Base-by-base conservation (phyloP, 1,140 invertebrate genomes). In the Berghia stephanieae region DNA sequence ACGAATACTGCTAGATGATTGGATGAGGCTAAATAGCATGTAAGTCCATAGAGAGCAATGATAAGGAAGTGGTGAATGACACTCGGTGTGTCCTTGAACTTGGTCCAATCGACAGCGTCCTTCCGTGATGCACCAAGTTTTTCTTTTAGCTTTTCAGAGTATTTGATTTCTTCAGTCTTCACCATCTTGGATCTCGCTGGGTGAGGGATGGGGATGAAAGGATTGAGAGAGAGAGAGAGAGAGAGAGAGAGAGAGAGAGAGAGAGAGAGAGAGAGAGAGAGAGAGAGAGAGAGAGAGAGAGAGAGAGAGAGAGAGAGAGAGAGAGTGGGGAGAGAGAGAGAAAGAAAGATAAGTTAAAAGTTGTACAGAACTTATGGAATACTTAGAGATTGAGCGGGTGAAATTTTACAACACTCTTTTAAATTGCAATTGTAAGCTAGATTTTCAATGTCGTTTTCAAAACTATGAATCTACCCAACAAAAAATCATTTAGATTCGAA, bases 111-210 rank as follows among this genome's bases (percentile, higher is more conserved):
- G 34, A 76, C 21, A n/a, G n/a, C n/a, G 27, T 66, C 57, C 24
- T 52, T 66, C 5, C 63, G 60, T 42, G n/a, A n/a, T 66, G 74
- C 36, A 46, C n/a, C 3, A 5, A 6, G 13, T 68, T 66, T 76
- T 68, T 76, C 74, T 76, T n/a, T 66, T 18, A 67, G 57, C 63
- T 76, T 40, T 40, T 76, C 63, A n/a, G n/a, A n/a, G n/a, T n/a
- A n/a, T n/a, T n/a, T n/a, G n/a, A n/a, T n/a, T n/a, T n/a, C n/a
- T n/a, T n/a, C n/a, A n/a, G n/a, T n/a, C n/a, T n/a, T n/a, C n/a
- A n/a, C n/a, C n/a, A n/a, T n/a, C n/a, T n/a, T n/a, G n/a, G n/a
- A n/a, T n/a, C n/a, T n/a, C n/a, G n/a, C n/a, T n/a, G n/a, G n/a
- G n/a, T n/a, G n/a, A n/a, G n/a, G n/a, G n/a, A n/a, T n/a, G n/a